Conservation (phyloP, 2,888 invertebrate species). For the Biston betularia region DNA sequence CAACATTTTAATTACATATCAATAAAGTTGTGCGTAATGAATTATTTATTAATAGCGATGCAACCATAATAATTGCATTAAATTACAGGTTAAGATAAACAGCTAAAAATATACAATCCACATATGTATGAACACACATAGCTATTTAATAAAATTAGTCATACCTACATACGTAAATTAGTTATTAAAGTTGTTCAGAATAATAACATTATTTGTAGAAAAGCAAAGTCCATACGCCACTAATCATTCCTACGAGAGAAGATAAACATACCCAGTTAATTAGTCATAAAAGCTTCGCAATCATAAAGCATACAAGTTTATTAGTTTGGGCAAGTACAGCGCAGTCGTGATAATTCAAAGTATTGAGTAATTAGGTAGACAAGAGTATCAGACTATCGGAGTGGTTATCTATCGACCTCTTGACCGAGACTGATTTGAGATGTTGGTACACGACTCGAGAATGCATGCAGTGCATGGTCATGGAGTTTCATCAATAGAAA, state of each 20-base stretch:
- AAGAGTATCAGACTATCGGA: conserved; percentile 41
- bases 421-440: conserved; percentile 25
- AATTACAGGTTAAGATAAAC: conserved; percentile 4
- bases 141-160: not conserved
- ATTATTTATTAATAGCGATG: not conserved
- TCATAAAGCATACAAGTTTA: conserved; percentile 13
- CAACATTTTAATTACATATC: not conserved
- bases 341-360: conserved; percentile 8
- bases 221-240: conserved; percentile 2
- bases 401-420: conserved; percentile 51
- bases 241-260: not conserved
- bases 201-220: not conserved
- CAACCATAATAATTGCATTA: not conserved
- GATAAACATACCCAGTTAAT: not conserved
- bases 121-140: too few relatives aligned
- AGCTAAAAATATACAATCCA: conserved; percentile 8
- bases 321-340: conserved; percentile 10
- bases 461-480: conserved; percentile 15
- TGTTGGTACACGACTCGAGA: not conserved
- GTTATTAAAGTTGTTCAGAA: not conserved
- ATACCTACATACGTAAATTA: too few relatives aligned
- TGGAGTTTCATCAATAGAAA: not conserved
- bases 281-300: conserved; percentile 3
- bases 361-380: conserved; percentile 37
- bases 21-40: not conserved